Percentiles rank a stretch among this genome's conserved stretches.
These are phyloP conservation scores for Bufo gargarizans DNA, from an alignment of 2,113 vertebrate genomes.

Conservation along the genomic window DNA sequence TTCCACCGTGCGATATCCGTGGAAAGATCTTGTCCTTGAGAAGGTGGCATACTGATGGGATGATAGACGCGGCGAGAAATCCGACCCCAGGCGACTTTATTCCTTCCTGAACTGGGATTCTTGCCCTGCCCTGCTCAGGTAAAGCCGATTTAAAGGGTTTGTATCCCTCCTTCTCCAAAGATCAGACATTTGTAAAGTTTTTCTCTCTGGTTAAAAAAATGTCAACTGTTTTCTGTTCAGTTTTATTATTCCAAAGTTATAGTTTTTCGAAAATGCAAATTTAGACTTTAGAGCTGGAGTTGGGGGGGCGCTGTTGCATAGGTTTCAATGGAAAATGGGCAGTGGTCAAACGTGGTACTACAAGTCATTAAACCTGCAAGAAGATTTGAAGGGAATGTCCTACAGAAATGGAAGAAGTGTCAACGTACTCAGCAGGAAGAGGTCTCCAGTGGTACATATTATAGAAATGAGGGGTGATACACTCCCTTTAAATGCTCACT, in stretches of 20 bases:
- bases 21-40: conserved; percentile 45
- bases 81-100: neutral
- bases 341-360: neutral
- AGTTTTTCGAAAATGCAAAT: neutral
- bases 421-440: neutral
- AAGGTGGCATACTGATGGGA: neutral
- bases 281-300: neutral
- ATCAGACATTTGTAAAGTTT: neutral
- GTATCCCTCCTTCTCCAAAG: neutral
- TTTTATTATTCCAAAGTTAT: neutral
- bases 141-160: neutral
- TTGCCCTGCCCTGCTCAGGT: too few species aligned
- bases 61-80: neutral
- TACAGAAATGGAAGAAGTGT: neutral
- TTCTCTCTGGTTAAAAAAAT: neutral
- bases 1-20: neutral
- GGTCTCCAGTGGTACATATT: neutral
- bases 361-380: neutral
- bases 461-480: neutral
- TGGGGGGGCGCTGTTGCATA: neutral
- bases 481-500: neutral
- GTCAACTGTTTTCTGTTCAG: neutral
- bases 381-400: neutral
- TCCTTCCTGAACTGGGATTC: neutral
- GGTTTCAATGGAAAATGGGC: neutral